Evolutionary conservation across 2,797 vertebrate species (phyloP), one percentile per base, ranked within the genome.

Genomic region (Chromobotia macracanthus): DNA sequence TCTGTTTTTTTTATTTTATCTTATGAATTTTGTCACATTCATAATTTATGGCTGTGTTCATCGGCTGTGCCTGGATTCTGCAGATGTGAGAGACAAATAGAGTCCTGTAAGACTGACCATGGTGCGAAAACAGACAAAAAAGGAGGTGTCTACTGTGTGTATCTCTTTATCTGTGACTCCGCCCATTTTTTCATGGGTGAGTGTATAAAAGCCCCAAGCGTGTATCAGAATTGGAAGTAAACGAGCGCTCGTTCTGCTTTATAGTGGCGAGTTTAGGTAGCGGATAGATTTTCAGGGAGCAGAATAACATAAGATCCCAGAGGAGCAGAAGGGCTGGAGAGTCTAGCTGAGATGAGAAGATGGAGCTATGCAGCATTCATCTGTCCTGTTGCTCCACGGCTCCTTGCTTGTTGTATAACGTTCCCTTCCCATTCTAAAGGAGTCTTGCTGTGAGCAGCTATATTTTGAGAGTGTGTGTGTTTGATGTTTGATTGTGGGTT

Each of bases 21-120:
- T 74, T 65, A 73, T 63, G 2, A 63, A 78, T 82, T 77, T 28
- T 69, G 72, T 82, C 68, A 72, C 76, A 84, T 84, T 79, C 67
- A 84, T 79, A 76, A 85, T 83, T 67, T 75, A 85, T 53, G 16
- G 72, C 28, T 8, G 15, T 44, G 3, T 60, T 58, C 35, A 15
- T 41, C 65, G 25, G 35, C 53, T 13, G 5, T 68, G 75, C 10
- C 25, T 71, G 25, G 46, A 82, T 78, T 84, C 60, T 67, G 55
- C 70, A 44, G 25, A 51, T 46, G 64, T 75, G 60, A 61, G 35
- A 64, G 73, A 82, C 72, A 74, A 82, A 80, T 60, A 44, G 5
- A 78, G 67, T 80, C 83, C 64, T 65, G 13, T 15, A 66, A 73
- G 81, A 68, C 48, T 35, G 60, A 68, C 44, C 23, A 25, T 18